phyloP scores from a whole-genome alignment of 2,888 invertebrate genomes.

The Taenaris catops region DNA sequence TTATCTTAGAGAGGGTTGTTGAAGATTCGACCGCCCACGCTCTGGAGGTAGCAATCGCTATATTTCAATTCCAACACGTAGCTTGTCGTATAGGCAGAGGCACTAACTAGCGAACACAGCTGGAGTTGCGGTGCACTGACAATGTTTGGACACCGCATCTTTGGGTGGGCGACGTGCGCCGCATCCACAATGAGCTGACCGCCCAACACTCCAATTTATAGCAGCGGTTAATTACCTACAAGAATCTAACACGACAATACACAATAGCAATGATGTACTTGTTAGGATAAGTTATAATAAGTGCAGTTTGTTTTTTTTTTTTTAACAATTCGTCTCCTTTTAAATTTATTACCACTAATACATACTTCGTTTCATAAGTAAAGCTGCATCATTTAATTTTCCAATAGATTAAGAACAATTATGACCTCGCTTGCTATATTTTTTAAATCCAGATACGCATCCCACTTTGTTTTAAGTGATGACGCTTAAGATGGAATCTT shows the following conservation, averaged over 20 bases:
- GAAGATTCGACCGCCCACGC: background rate
- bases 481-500: too few species aligned
- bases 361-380: too few species aligned
- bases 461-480: too few species aligned
- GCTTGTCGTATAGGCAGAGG: slow-evolving; percentile 49
- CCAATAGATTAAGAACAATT: too few species aligned
- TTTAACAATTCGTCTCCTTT: too few species aligned
- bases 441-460: too few species aligned
- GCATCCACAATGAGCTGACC: slow-evolving; percentile 56
- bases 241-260: slow-evolving; percentile 64
- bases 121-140: slow-evolving; percentile 61
- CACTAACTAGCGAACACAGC: slow-evolving; percentile 66
- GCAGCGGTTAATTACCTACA: slow-evolving; percentile 66
- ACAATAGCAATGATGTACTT: too few species aligned
- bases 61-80: slow-evolving; percentile 62
- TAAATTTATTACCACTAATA: too few species aligned
- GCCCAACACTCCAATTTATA: slow-evolving; percentile 55
- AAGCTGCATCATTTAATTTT: too few species aligned
- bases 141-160: slow-evolving; percentile 64
- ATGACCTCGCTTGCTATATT: too few species aligned
- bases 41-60: slow-evolving; percentile 19
- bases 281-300: too few species aligned
- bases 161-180: slow-evolving; percentile 37
- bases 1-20: background rate
- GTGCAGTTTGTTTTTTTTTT: too few species aligned